phyloP scores from a whole-genome alignment of 2,113 vertebrate species.

The Tylochromis polylepis region DNA sequence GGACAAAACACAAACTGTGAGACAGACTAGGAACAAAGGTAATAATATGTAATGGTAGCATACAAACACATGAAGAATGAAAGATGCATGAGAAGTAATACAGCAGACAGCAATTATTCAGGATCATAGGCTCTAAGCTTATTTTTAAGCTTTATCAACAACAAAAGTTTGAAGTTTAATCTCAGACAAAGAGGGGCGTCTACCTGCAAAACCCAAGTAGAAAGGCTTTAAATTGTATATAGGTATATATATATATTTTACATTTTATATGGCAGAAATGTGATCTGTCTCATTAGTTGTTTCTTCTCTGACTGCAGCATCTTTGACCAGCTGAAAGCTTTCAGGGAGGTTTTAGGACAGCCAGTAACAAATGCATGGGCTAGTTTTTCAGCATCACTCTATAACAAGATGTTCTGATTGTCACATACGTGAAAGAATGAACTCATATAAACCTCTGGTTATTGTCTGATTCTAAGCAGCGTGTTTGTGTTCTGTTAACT shows the following conservation, averaged over 20 bases:
- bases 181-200: not conserved
- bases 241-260: not conserved
- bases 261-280: not conserved
- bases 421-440: not conserved
- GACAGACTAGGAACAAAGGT: not conserved
- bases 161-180: not conserved
- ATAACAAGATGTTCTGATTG: not conserved
- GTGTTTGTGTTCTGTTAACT: not conserved
- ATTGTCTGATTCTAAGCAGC: not conserved
- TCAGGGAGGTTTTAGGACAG: not conserved
- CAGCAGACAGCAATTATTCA: not conserved
- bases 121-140: not conserved
- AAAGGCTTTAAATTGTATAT: not conserved
- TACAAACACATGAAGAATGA: not conserved
- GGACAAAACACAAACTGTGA: not conserved
- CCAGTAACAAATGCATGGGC: not conserved
- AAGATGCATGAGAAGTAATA: not conserved
- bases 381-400: not conserved
- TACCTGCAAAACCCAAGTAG: not conserved
- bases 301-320: not conserved
- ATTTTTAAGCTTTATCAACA: not conserved
- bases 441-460: not conserved
- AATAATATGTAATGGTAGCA: not conserved
- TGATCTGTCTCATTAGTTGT: not conserved
- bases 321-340: not conserved